Conservation (phyloP, 2,113 vertebrate species). For the Pelvicachromis taeniatus region DNA sequence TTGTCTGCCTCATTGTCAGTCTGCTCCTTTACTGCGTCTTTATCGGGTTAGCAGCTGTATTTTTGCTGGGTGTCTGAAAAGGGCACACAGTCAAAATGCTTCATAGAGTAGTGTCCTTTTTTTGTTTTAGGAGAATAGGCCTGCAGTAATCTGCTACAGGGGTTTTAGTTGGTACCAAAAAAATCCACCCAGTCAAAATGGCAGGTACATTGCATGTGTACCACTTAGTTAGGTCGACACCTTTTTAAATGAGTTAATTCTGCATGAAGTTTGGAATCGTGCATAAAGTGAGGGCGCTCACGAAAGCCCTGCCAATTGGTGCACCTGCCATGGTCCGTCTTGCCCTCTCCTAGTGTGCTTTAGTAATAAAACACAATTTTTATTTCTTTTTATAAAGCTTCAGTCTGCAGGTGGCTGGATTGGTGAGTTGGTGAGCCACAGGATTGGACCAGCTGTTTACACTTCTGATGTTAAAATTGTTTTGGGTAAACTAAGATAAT, state of each 20-base stretch:
- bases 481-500: background rate
- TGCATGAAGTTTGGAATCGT: background rate
- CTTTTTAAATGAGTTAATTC: background rate
- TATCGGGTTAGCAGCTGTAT: background rate
- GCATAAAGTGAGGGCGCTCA: background rate
- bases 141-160: background rate
- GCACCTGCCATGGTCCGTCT: conserved; percentile 8
- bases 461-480: background rate
- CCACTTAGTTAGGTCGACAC: background rate
- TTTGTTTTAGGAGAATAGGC: background rate
- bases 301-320: background rate
- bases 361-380: conserved; percentile 2
- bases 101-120: background rate
- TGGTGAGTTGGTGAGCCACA: background rate
- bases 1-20: background rate
- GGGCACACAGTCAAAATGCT: background rate
- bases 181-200: background rate
- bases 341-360: background rate
- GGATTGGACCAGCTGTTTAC: background rate
- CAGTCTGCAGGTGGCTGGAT: background rate
- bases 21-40: background rate
- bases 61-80: background rate
- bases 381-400: background rate
- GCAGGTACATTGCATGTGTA: background rate
- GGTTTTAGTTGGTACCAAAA: background rate